Conservation (phyloP, 92 coral and sea anemone genomes). For the Phenganax stokvisi region DNA sequence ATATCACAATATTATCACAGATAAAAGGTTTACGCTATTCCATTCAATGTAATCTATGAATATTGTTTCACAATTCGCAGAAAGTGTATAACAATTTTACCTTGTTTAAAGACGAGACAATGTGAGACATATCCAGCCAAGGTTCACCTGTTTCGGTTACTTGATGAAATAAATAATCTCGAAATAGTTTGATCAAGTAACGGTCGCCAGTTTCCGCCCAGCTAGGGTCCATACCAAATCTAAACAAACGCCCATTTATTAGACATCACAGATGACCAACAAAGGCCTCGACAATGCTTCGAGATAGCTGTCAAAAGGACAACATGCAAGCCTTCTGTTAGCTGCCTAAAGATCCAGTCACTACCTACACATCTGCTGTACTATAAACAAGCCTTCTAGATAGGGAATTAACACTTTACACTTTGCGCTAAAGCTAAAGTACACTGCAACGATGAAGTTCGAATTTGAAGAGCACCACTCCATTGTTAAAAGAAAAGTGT, state of each 20-base stretch:
- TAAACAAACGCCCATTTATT: conserved; percentile 17
- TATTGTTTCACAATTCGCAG: background rate
- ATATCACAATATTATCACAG: no score
- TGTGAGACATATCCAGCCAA: conserved; percentile 83
- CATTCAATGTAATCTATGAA: background rate
- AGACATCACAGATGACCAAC: no score
- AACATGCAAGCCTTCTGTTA: background rate
- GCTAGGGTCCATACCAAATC: conserved; percentile 90
- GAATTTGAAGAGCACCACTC: no score
- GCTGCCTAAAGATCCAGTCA: no score
- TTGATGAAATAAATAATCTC: conserved; percentile 91
- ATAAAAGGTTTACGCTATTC: no score
- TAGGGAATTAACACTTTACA: no score
- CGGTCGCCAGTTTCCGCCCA: conserved; percentile 99
- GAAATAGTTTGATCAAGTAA: conserved; percentile 84
- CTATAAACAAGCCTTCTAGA: no score
- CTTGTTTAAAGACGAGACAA: conserved; percentile 90
- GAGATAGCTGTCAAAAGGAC: background rate
- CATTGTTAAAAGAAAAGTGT: no score
- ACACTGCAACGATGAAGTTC: no score
- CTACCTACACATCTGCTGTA: no score
- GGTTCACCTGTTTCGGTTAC: conserved; percentile 76
- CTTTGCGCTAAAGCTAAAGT: no score
- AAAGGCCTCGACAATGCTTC: no score
- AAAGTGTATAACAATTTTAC: conserved; percentile 33